phyloP scores from a whole-genome alignment of 2,888 invertebrate species.

The Tenthredo distinguenda region DNA sequence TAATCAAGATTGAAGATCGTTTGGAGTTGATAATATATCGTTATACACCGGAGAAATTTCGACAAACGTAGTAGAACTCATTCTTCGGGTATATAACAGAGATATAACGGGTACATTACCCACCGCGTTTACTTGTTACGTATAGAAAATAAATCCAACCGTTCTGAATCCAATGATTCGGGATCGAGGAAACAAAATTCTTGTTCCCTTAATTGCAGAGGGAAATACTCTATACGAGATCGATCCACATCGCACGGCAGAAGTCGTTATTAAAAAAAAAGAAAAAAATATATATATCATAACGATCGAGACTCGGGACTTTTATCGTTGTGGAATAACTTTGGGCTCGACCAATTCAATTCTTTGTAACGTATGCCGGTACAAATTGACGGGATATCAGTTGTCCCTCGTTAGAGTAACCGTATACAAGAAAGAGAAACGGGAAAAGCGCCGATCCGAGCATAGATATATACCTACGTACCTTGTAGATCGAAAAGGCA shows the following conservation, averaged over 20 bases:
- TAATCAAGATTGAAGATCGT: background rate
- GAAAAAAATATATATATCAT: background rate
- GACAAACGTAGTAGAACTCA: background rate
- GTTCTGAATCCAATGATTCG: background rate
- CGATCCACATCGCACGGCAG: background rate
- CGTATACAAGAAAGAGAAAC: background rate
- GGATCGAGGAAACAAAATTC: background rate
- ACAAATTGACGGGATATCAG: constrained; percentile 27
- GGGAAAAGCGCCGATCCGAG: constrained; percentile 11
- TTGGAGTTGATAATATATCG: background rate
- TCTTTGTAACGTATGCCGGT: background rate
- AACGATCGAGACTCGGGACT: constrained; percentile 1
- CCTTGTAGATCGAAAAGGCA: background rate
- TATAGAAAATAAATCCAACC: background rate
- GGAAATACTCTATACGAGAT: background rate
- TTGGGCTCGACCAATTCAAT: background rate
- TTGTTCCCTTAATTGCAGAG: background rate
- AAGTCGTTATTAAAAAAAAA: background rate
- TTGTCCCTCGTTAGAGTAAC: constrained; percentile 26
- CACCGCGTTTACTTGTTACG: background rate
- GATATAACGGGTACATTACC: background rate
- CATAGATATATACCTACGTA: background rate
- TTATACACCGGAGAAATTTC: background rate
- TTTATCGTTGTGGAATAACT: constrained; percentile 14
- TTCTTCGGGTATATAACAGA: background rate